Base-by-base conservation (phyloP, 2,113 vertebrate species). In the Dipodomys ordii region DNA sequence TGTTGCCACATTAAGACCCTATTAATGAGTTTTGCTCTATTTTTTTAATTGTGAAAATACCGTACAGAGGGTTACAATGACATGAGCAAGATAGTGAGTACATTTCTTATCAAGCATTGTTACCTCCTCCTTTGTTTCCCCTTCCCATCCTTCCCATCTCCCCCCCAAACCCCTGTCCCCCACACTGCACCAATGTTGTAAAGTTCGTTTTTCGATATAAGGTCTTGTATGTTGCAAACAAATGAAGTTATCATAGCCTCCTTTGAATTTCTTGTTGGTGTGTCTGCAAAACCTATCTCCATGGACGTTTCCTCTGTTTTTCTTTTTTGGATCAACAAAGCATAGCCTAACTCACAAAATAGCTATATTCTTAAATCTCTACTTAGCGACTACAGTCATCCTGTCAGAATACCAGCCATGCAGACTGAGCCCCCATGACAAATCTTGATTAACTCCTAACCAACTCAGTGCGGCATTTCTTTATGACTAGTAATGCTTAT, bases 361-460 rank as follows among this genome's bases (percentile, higher is more conserved):
- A 67, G 39, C 12, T 25, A 5, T 86, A 32, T 69, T 91, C 84
- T 91, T 84, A 91, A 77, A 73, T 77, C 46, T 92, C 35, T 76
- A 20, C 79, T 87, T 90, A 28, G 30, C 71, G 30, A 71, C 81
- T 67, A 23, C n/a, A 27, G n/a, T 80, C 25, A 87, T 84, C 96
- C 53, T 7, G 11, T 84, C 28, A 57, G 28, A 92, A 80, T 39
- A 89, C 44, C 35, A 57, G 7, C 16, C 57, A 49, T 87, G 10
- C 18, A 74, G 64, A 84, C 1, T 7, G 3, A 94, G 20, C 4
- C 20, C 28, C 32, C 82, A 28, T 67, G 85, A 84, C 35, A 81
- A 84, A 90, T 39, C 15, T 87, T 73, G 30, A 94, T 87, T 93
- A 73, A 79, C 85, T 94, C 89, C 81, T 92, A 11, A 69, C 39